A percentile compares a stretch with the other conserved stretches of the same genome.
Evolutionary conservation across 2,797 vertebrate species (phyloP).

Genomic region (Melanotaenia trifasciata): DNA sequence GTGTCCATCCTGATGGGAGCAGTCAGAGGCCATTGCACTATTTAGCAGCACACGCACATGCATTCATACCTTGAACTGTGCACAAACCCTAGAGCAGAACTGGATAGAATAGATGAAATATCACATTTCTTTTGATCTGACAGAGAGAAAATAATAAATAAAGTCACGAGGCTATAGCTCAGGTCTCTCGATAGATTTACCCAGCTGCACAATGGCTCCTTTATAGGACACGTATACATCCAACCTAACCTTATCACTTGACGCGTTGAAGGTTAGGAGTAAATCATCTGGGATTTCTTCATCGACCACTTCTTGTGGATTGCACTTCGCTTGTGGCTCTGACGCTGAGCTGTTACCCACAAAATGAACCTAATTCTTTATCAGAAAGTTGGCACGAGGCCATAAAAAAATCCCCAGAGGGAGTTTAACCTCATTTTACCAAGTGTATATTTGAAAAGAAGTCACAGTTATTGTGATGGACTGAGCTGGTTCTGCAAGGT

Average conservation of each 20-base stretch:
- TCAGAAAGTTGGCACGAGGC: conserved; percentile 43
- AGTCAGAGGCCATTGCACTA: conserved; percentile 2
- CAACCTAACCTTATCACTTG: conserved; percentile 59
- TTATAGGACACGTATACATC: conserved; percentile 60
- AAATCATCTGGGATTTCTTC: conserved; percentile 65
- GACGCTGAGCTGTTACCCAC: conserved; percentile 20
- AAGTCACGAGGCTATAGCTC: conserved; percentile 43
- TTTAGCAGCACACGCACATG: not conserved
- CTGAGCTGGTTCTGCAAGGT: conserved; percentile 26
- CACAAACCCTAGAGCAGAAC: conserved; percentile 15
- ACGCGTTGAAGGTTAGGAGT: conserved; percentile 63
- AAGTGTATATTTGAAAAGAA: conserved; percentile 65
- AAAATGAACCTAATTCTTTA: conserved; percentile 65
- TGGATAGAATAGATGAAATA: conserved; percentile 18
- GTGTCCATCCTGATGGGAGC: not conserved
- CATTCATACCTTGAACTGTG: conserved; percentile 2
- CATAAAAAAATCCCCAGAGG: conserved; percentile 57
- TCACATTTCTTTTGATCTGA: conserved; percentile 61
- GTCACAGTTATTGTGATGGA: conserved; percentile 60
- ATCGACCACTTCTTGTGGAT: conserved; percentile 19
- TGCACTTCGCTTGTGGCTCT: conserved; percentile 32
- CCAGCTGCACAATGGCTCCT: conserved; percentile 57
- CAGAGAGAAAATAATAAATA: conserved; percentile 64
- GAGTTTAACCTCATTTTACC: conserved; percentile 62
- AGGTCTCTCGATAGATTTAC: conserved; percentile 65